A percentile compares a stretch with the other conserved stretches of the same genome.
Conservation (phyloP, 2,113 vertebrate species). For the Orthonyx spaldingii region DNA sequence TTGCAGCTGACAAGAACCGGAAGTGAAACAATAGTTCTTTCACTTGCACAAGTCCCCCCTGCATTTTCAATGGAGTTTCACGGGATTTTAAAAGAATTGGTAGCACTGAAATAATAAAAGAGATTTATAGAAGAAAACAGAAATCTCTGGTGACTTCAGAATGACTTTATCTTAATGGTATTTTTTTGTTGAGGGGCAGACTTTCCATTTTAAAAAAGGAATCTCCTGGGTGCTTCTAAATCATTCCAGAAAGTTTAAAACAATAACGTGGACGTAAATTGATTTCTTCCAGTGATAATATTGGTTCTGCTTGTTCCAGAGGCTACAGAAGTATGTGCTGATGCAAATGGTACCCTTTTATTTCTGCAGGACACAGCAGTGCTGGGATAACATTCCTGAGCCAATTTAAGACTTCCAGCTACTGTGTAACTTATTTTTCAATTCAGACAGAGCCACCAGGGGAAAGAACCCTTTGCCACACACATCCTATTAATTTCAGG, state of each 20-base stretch:
- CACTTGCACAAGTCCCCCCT: not conserved
- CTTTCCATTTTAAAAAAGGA: not conserved
- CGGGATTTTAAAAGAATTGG: not conserved
- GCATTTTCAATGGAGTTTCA: not conserved
- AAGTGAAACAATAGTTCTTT: constrained; percentile 29
- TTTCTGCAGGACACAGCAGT: not conserved
- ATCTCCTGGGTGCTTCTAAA: not conserved
- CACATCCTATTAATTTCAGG: not conserved
- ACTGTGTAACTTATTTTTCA: not conserved
- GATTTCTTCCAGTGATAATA: not conserved
- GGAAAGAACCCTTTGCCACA: not conserved
- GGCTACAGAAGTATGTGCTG: not conserved
- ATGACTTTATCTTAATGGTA: not conserved
- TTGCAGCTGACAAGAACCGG: not conserved
- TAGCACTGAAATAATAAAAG: not conserved
- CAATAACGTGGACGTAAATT: not conserved
- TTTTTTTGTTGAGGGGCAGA: not conserved
- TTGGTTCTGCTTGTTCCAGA: not conserved
- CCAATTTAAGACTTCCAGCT: not conserved
- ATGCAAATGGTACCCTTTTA: not conserved
- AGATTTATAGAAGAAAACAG: not conserved
- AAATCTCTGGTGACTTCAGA: not conserved
- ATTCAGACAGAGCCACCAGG: not conserved
- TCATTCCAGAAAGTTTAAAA: not conserved
- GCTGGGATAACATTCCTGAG: not conserved